Evolutionary conservation across 2,113 vertebrate genomes (phyloP).

Genomic region (Platysteira castanea): DNA sequence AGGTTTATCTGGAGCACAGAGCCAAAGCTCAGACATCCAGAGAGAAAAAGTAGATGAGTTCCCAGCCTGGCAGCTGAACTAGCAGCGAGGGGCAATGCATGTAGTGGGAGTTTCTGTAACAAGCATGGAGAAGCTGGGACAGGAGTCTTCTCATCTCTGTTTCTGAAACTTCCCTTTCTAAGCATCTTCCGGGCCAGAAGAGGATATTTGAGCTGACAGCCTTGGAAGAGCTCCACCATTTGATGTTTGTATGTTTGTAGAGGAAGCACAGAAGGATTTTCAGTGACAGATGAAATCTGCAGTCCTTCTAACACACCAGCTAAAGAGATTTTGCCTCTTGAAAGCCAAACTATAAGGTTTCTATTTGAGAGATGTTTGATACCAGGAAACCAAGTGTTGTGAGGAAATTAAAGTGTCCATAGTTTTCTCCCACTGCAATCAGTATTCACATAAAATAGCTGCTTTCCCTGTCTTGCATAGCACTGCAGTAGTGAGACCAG

Average conservation of each 20-base stretch:
- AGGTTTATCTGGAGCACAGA: neutral
- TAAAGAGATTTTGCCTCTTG: slow-evolving; percentile 31
- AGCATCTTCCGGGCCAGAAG: slow-evolving; percentile 9
- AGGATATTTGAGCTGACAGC: slow-evolving; percentile 23
- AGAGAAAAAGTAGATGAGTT: neutral
- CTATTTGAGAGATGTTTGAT: slow-evolving; percentile 22
- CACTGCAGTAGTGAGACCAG: neutral
- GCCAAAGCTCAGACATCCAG: neutral
- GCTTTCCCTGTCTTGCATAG: neutral
- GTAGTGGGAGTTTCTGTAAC: neutral
- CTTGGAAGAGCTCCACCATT: slow-evolving; percentile 47
- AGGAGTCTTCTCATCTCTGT: neutral
- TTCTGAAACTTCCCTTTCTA: slow-evolving; percentile 10
- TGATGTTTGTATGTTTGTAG: slow-evolving; percentile 52
- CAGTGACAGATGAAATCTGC: slow-evolving; percentile 59
- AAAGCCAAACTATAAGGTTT: slow-evolving; percentile 30
- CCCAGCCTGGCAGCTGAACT: neutral
- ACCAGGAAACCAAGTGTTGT: slow-evolving; percentile 7
- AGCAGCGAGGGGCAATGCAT: neutral
- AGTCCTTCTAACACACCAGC: slow-evolving; percentile 30
- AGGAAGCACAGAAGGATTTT: slow-evolving; percentile 33
- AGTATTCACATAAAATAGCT: neutral
- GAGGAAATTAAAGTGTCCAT: neutral
- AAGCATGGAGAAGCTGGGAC: neutral
- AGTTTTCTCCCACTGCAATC: neutral